These are phyloP conservation scores for Sesamia nonagrioides DNA, from an alignment of 1,140 invertebrate species.

Conservation along the genomic window DNA sequence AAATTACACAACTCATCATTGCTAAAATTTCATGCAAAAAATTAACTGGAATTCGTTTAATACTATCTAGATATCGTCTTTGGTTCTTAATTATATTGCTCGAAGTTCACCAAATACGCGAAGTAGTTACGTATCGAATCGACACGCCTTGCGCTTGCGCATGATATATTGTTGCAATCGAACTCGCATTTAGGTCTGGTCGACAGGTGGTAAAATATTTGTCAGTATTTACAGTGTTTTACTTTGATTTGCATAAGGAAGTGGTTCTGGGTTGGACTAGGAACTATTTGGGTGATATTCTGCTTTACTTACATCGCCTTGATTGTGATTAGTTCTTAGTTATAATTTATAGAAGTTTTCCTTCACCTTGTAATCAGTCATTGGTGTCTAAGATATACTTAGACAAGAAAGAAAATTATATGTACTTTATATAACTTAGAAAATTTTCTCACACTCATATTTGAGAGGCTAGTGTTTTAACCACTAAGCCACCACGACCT, in stretches of 20 bases:
- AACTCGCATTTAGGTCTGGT: constrained; percentile 9
- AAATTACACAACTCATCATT: neutral
- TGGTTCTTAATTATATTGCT: constrained; percentile 8
- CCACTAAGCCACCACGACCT: too few species aligned
- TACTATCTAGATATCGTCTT: constrained; percentile 19
- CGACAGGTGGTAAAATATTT: constrained; percentile 24
- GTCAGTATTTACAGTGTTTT: neutral
- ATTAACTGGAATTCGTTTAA: constrained; percentile 12
- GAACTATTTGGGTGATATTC: neutral
- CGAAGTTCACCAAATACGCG: constrained; percentile 12
- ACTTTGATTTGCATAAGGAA: neutral
- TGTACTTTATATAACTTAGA: too few species aligned
- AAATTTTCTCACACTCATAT: too few species aligned
- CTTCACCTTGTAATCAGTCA: too few species aligned
- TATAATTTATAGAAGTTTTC: too few species aligned
- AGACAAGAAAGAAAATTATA: too few species aligned
- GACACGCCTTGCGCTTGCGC: constrained; percentile 4
- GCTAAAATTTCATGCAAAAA: neutral
- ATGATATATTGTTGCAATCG: constrained; percentile 3
- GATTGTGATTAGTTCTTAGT: too few species aligned
- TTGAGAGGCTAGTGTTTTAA: too few species aligned
- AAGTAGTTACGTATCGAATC: constrained; percentile 10
- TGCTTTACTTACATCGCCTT: too few species aligned
- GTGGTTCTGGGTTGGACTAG: neutral
- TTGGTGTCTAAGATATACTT: too few species aligned